phyloP scores from a whole-genome alignment of 2,797 vertebrate genomes.

The Heteromormyrus szaboi region DNA sequence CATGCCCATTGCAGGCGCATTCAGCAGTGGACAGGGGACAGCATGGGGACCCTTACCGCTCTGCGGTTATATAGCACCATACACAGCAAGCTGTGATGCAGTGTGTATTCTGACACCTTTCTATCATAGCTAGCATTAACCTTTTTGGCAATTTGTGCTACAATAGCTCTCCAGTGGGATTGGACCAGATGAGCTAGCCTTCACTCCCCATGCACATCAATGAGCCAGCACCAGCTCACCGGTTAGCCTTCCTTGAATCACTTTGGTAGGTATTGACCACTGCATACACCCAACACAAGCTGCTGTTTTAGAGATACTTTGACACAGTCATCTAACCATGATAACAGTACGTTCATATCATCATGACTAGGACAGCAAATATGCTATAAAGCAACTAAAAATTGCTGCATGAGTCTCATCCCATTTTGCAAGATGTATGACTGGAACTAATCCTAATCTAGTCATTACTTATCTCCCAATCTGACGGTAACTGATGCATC shows the following conservation, averaged over 20 bases:
- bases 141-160: neutral
- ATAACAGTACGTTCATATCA: neutral
- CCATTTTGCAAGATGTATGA: neutral
- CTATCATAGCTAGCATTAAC: neutral
- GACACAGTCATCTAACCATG: neutral
- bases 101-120: neutral
- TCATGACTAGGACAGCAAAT: neutral
- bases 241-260: neutral
- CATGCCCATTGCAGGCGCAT: neutral
- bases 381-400: neutral
- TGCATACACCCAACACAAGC: neutral
- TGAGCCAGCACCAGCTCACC: neutral
- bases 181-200: neutral
- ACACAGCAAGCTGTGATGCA: neutral
- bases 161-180: neutral
- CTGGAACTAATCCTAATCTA: neutral
- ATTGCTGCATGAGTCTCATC: neutral
- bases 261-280: neutral
- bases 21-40: neutral
- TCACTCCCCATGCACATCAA: neutral
- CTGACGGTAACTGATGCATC: neutral
- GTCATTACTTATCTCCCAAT: neutral
- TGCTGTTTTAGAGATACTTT: neutral
- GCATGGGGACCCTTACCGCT: neutral
- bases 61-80: neutral